phyloP scores from a whole-genome alignment of 2,888 invertebrate genomes.

The Caenorhabditis wallacei region DNA sequence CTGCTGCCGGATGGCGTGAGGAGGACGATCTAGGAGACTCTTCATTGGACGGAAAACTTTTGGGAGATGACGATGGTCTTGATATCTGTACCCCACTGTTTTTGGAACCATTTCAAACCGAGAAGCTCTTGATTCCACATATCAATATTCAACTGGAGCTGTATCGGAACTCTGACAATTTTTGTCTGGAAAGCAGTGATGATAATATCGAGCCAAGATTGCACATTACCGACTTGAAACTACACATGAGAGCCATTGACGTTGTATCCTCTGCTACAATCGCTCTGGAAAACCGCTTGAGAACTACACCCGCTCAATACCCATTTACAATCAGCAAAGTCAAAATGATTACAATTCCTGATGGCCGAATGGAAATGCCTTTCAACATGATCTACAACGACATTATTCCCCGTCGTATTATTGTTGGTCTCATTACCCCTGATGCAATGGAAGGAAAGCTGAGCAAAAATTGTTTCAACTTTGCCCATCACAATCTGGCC shows the following conservation, averaged over 20 bases:
- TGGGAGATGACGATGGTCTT: too few relatives aligned
- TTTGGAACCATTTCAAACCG: too few relatives aligned
- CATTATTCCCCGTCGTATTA: conserved; percentile 23
- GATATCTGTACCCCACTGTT: conserved; percentile 4
- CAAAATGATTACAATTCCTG: conserved; percentile 28
- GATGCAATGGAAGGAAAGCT: not conserved
- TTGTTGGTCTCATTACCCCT: conserved; percentile 7
- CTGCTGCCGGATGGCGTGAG: conserved; percentile 30
- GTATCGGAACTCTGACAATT: not conserved
- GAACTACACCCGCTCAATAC: not conserved
- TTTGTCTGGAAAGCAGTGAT: not conserved
- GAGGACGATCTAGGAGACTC: too few relatives aligned
- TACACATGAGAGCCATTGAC: not conserved
- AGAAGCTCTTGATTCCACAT: too few relatives aligned
- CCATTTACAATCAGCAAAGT: conserved; percentile 18
- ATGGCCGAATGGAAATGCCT: conserved; percentile 7
- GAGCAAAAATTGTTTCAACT: not conserved
- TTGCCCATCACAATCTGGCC: conserved; percentile 3
- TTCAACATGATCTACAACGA: conserved; percentile 24
- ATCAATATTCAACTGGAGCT: too few relatives aligned
- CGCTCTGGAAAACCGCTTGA: not conserved
- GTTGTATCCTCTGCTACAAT: conserved; percentile 4
- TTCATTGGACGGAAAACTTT: not conserved
- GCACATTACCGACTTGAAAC: not conserved
- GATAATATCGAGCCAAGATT: not conserved